Conservation (phyloP, 2,888 invertebrate species). For the Noctua janthe region DNA sequence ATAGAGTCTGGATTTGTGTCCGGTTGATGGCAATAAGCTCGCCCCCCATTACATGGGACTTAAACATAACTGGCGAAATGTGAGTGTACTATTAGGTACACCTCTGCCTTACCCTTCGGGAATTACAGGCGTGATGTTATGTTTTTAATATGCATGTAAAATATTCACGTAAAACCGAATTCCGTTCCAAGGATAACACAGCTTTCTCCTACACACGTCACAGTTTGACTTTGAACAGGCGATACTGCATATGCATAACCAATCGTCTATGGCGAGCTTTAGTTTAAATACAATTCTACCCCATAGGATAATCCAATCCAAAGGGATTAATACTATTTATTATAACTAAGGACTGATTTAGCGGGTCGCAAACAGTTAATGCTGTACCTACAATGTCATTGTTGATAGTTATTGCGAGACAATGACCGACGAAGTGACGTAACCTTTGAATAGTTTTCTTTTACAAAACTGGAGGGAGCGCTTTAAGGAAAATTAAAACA, state of each 20-base stretch:
- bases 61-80: too few relatives aligned
- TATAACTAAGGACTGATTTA: not conserved
- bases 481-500: not conserved
- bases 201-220: not conserved
- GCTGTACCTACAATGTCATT: not conserved
- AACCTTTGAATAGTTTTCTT: not conserved
- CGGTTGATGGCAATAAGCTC: too few relatives aligned
- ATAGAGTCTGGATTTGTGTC: too few relatives aligned
- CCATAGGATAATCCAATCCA: not conserved
- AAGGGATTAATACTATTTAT: not conserved
- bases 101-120: too few relatives aligned
- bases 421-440: not conserved
- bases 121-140: too few relatives aligned
- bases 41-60: too few relatives aligned
- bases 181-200: not conserved
- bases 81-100: too few relatives aligned
- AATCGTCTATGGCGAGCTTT: not conserved
- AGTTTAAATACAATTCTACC: not conserved
- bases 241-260: not conserved
- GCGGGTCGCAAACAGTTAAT: not conserved
- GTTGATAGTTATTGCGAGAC: not conserved
- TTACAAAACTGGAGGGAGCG: not conserved
- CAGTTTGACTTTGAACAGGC: too few relatives aligned
- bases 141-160: not conserved
- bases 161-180: not conserved